A percentile compares a stretch with the other conserved stretches of the same genome.
Evolutionary conservation across 2,113 vertebrate genomes (phyloP).

Genomic region (Theristicus caerulescens): DNA sequence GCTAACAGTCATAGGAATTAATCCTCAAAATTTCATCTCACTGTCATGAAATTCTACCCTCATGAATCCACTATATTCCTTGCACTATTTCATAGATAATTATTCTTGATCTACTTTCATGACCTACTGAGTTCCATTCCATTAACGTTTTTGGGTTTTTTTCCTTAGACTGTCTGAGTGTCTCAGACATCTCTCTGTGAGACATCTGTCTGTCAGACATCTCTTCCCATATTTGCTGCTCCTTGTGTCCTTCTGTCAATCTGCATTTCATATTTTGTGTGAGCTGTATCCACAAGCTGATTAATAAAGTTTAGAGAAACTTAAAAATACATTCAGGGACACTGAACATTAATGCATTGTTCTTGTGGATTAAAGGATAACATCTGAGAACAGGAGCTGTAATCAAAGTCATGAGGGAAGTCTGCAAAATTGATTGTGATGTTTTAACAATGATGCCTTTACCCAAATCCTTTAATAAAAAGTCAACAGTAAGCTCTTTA

Average conservation of each 20-base stretch:
- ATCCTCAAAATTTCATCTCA: not conserved
- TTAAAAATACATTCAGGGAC: not conserved
- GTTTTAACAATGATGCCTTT: not conserved
- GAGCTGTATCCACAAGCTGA: not conserved
- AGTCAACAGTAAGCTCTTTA: not conserved
- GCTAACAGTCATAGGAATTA: not conserved
- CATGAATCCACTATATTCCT: not conserved
- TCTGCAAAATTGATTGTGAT: not conserved
- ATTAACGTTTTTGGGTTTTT: not conserved
- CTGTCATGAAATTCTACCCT: not conserved
- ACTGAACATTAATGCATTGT: not conserved
- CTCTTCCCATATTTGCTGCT: not conserved
- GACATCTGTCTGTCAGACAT: too few species aligned
- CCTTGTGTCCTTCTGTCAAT: not conserved
- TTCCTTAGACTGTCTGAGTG: not conserved
- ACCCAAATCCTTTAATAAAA: not conserved
- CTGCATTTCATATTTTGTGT: not conserved
- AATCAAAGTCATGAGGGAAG: not conserved
- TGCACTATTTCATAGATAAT: constrained; percentile 26
- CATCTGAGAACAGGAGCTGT: not conserved
- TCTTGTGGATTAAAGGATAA: not conserved
- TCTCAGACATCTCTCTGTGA: too few species aligned
- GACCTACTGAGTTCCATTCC: not conserved
- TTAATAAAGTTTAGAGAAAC: not conserved
- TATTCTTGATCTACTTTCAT: constrained; percentile 14